Evolutionary conservation across 1,140 invertebrate species (phyloP).

Genomic region (Heliconius hewitsoni): DNA sequence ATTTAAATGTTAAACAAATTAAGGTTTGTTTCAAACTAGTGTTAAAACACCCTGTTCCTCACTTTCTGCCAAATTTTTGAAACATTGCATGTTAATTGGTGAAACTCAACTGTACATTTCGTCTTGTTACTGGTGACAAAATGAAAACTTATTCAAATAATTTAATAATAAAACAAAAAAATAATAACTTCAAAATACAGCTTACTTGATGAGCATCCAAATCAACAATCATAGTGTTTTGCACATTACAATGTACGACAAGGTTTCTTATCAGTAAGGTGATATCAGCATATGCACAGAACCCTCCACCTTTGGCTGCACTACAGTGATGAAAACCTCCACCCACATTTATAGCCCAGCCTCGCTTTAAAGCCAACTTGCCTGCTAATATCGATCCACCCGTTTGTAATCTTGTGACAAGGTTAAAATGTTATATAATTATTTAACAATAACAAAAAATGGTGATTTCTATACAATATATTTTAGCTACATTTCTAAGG

Average conservation of each 20-base stretch:
- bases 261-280: conserved; percentile 88
- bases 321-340: conserved; percentile 94
- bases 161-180: neutral
- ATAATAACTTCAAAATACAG: neutral
- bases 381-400: conserved; percentile 91
- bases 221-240: conserved; percentile 92
- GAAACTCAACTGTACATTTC: no score
- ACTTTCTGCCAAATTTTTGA: no score
- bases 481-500: no score
- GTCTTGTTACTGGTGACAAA: neutral
- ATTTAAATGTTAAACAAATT: no score
- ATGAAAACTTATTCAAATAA: neutral
- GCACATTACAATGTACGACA: conserved; percentile 80
- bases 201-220: conserved; percentile 89
- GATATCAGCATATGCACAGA: conserved; percentile 95
- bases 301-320: conserved; percentile 88
- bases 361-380: conserved; percentile 88
- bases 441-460: neutral
- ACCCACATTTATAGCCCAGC: conserved; percentile 95
- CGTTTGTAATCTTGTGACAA: conserved; percentile 86
- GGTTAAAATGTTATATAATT: neutral
- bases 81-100: no score
- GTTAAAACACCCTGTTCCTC: no score
- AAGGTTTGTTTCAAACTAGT: no score
- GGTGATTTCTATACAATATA: no score